Evolutionary conservation across 1,140 invertebrate genomes (phyloP).

Genomic region (Daktulosphaira vitifoliae): DNA sequence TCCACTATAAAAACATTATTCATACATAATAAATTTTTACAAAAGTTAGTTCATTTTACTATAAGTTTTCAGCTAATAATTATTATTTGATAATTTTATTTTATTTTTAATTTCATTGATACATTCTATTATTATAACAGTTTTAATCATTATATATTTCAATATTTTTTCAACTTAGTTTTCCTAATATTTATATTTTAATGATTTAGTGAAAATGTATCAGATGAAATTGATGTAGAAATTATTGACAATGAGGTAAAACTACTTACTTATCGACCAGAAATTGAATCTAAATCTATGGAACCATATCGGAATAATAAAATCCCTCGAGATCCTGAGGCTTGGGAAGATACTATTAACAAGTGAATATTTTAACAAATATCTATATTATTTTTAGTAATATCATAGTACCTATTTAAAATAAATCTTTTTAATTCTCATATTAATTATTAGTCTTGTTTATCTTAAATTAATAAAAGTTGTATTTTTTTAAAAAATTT

Average conservation of each 20-base stretch:
- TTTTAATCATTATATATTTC: too few species aligned
- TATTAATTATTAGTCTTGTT: too few species aligned
- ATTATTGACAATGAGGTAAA: conserved; percentile 14
- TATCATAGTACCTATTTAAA: too few species aligned
- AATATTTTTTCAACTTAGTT: too few species aligned
- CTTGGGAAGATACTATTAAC: conserved; percentile 27
- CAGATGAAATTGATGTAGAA: conserved; percentile 15
- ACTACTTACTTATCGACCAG: conserved; percentile 21
- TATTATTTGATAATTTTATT: not conserved
- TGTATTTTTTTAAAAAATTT: not conserved
- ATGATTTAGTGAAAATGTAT: not conserved
- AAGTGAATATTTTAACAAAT: conserved; percentile 22
- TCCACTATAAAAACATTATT: conserved; percentile 26
- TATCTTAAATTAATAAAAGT: too few species aligned
- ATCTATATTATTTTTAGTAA: too few species aligned
- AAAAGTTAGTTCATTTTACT: not conserved
- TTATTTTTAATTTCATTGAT: not conserved
- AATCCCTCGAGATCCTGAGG: conserved; percentile 11
- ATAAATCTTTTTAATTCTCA: too few species aligned
- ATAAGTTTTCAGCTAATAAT: too few species aligned
- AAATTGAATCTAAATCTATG: conserved; percentile 2
- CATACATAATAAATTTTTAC: conserved; percentile 13
- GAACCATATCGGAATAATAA: conserved; percentile 10
- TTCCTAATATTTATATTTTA: not conserved
- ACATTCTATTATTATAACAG: too few species aligned